These are phyloP conservation scores for Phoeniculus purpureus DNA, from an alignment of 2,797 vertebrate genomes.

Conservation along the genomic window DNA sequence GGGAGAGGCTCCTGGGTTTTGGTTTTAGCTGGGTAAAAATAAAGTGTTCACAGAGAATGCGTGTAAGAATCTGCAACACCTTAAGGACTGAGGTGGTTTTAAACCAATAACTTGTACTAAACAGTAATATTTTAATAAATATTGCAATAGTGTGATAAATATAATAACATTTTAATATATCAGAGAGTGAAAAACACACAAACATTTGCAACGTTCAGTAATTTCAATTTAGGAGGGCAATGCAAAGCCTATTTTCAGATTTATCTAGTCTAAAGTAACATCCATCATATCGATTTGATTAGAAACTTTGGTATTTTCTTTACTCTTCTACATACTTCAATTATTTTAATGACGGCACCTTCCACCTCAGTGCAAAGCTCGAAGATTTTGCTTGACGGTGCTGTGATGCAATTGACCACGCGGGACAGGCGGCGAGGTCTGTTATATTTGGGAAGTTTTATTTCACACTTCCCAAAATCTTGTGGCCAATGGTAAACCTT, in stretches of 20 bases:
- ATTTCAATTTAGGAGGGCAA: neutral
- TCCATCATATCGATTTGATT: neutral
- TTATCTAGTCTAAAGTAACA: neutral
- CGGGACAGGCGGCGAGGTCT: too few relatives aligned
- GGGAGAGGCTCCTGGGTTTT: neutral
- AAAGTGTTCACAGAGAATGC: neutral
- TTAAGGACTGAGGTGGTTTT: constrained; percentile 30
- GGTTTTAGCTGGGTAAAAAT: neutral
- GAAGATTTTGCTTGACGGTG: neutral
- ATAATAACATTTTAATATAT: neutral
- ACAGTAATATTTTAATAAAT: neutral
- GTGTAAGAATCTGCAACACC: neutral
- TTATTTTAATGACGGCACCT: neutral
- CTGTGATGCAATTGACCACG: neutral
- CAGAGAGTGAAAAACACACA: rapidly evolving
- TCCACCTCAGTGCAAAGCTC: neutral
- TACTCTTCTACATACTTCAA: neutral
- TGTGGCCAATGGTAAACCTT: neutral
- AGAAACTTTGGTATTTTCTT: neutral
- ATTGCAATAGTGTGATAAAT: too few relatives aligned
- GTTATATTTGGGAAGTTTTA: neutral
- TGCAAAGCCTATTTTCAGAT: neutral
- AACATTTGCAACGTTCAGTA: neutral
- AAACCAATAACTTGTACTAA: constrained; percentile 10
- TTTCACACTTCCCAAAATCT: neutral